Conservation (phyloP, 2,888 invertebrate species). For the Alloplasta piceator region DNA sequence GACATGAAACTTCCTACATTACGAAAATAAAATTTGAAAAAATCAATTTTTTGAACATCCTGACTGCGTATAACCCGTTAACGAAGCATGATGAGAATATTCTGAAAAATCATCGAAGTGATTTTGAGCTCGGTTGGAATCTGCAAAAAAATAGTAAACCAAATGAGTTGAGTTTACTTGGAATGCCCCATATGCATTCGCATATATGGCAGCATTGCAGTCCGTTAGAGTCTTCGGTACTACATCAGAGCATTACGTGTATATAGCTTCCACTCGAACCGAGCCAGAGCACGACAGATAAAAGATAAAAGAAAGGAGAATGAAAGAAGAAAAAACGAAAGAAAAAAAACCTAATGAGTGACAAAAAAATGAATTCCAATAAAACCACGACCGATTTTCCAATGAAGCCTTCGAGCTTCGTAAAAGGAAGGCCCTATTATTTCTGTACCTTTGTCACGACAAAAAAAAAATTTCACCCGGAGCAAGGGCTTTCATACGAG, state of each 20-base stretch:
- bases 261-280: constrained; percentile 43
- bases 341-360: constrained; percentile 22
- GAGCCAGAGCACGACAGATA: constrained; percentile 13
- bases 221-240: constrained; percentile 17
- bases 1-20: too few species aligned
- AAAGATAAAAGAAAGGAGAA: constrained; percentile 18
- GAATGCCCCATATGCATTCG: background rate
- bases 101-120: too few species aligned
- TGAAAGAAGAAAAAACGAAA: background rate
- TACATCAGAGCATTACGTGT: constrained; percentile 31
- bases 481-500: constrained; percentile 1
- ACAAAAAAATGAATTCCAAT: constrained; percentile 55
- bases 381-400: constrained; percentile 54
- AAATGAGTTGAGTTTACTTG: too few species aligned
- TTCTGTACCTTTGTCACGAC: constrained; percentile 37
- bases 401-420: constrained; percentile 55
- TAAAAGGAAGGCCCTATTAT: constrained; percentile 43
- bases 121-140: too few species aligned
- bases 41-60: too few species aligned
- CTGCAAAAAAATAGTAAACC: too few species aligned
- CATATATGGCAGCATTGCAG: constrained; percentile 12
- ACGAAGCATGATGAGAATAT: too few species aligned
- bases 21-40: too few species aligned
- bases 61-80: too few species aligned
- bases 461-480: constrained; percentile 44